Evolutionary conservation across 2,888 invertebrate genomes (phyloP).

Genomic region (Cheilosia urbana): DNA sequence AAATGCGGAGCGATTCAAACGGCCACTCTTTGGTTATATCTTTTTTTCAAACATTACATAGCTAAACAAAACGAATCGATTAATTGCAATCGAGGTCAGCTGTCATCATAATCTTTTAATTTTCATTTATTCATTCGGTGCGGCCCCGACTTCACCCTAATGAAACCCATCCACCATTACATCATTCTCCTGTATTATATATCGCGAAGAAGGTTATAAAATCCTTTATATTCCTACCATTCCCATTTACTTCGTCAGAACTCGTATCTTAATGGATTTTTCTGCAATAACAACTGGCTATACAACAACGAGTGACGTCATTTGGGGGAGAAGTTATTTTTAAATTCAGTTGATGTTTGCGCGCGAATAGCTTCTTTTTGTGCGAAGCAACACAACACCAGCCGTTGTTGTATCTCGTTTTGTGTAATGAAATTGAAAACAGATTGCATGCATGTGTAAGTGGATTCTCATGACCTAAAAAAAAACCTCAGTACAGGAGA

Average conservation of each 20-base stretch:
- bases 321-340: constrained; percentile 42
- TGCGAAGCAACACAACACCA: background rate
- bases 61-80: constrained; percentile 1
- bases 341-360: constrained; percentile 19
- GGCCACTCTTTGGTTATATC: background rate
- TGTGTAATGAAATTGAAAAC: constrained; percentile 36
- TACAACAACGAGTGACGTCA: constrained; percentile 40
- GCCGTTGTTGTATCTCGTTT: background rate
- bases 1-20: background rate
- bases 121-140: background rate
- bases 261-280: constrained; percentile 11
- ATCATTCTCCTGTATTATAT: constrained; percentile 36
- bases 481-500: constrained; percentile 10
- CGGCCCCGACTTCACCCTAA: constrained; percentile 31
- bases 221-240: background rate
- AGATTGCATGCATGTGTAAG: constrained; percentile 39
- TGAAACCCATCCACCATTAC: constrained; percentile 28
- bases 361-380: constrained; percentile 6
- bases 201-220: background rate
- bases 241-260: constrained; percentile 21
- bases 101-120: background rate
- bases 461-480: constrained; percentile 60
- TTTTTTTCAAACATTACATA: background rate
- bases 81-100: background rate
- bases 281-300: background rate